phyloP scores from a whole-genome alignment of 2,113 vertebrate genomes.

The Petrocephalus zakoni region DNA sequence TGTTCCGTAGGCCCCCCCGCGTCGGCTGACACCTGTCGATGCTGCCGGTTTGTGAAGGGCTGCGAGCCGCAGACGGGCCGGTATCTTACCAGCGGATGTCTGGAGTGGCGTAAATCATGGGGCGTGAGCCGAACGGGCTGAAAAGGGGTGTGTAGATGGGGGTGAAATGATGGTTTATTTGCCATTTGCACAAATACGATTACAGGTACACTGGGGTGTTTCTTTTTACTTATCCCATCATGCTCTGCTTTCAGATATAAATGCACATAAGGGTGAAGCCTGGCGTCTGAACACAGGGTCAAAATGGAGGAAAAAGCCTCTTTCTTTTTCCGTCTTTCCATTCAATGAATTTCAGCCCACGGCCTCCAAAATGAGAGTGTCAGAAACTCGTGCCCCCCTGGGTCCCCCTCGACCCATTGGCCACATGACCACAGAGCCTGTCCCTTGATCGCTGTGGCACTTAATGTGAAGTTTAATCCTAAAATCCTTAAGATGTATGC shows the following conservation, averaged over 20 bases:
- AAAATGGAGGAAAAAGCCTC: neutral
- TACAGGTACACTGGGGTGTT: neutral
- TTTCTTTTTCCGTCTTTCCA: too few species aligned
- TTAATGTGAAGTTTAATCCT: neutral
- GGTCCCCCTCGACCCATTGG: too few species aligned
- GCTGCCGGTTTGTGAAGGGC: neutral
- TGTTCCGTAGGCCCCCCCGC: neutral
- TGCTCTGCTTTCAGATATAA: neutral
- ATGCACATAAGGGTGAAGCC: neutral
- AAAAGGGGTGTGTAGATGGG: neutral
- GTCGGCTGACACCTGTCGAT: slow-evolving; percentile 55
- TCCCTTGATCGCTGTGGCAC: neutral
- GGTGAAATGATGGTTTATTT: neutral
- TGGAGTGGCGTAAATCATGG: neutral
- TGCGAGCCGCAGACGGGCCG: neutral
- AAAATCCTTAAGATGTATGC: neutral
- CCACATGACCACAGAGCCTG: neutral
- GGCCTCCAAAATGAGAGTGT: too few species aligned
- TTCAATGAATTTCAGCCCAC: too few species aligned
- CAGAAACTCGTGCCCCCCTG: too few species aligned
- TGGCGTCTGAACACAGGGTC: neutral
- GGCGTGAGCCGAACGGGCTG: neutral
- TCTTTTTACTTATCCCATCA: neutral
- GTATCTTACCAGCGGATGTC: neutral
- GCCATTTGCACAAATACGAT: neutral